Percentiles rank a stretch among this genome's conserved stretches.
Conservation (phyloP, 1,140 invertebrate genomes). For the Nilaparvata lugens region DNA sequence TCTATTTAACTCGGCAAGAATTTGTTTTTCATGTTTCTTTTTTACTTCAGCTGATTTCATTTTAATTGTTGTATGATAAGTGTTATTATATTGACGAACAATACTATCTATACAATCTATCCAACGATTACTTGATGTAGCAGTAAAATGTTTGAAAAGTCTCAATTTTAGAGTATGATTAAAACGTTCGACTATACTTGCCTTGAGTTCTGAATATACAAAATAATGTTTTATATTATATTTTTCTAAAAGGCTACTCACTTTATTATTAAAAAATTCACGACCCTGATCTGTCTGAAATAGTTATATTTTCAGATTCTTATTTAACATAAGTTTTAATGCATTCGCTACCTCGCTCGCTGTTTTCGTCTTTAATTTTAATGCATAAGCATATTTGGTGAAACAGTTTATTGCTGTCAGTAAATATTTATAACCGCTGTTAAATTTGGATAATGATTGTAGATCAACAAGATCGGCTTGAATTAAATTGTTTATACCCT, state of each 20-base stretch:
- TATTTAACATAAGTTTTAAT: slow-evolving; percentile 14
- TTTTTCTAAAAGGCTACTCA: slow-evolving; percentile 28
- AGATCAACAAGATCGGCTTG: no score
- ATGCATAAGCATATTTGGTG: no score
- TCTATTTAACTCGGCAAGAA: slow-evolving; percentile 22
- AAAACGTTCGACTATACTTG: slow-evolving; percentile 34
- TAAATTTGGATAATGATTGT: no score
- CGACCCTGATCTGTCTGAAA: slow-evolving; percentile 29
- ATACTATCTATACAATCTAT: slow-evolving; percentile 28
- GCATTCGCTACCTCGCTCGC: neutral
- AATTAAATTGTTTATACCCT: no score
- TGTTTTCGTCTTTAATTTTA: no score
- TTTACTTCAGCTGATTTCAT: slow-evolving; percentile 24
- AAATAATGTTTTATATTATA: slow-evolving; percentile 33
- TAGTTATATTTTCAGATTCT: slow-evolving; percentile 16
- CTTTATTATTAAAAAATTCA: slow-evolving; percentile 29
- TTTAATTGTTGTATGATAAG: slow-evolving; percentile 32
- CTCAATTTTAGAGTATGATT: slow-evolving; percentile 34
- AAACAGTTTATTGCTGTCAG: no score
- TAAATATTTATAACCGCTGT: no score
- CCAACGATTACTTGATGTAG: slow-evolving; percentile 5
- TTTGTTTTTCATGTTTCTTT: slow-evolving; percentile 24
- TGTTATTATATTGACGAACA: slow-evolving; percentile 34
- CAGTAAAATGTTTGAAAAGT: slow-evolving; percentile 34
- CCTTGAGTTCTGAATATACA: slow-evolving; percentile 33